These are phyloP conservation scores for Struthio camelus DNA, from an alignment of 2,113 vertebrate species.

Conservation along the genomic window DNA sequence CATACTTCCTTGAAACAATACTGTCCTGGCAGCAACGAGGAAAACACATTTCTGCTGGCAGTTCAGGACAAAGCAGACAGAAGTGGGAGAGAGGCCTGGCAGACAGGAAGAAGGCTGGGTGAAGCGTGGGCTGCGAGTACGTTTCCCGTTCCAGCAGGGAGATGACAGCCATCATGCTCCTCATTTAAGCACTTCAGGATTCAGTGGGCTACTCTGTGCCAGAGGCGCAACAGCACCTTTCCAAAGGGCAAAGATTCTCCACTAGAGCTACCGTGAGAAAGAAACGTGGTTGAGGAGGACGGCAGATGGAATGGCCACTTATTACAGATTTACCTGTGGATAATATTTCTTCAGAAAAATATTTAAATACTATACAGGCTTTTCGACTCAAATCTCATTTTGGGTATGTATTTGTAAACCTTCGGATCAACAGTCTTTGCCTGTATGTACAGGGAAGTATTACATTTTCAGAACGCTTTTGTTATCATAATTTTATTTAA, in stretches of 20 bases:
- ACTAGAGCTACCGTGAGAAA: not conserved
- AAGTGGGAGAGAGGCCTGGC: not conserved
- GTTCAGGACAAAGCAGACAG: not conserved
- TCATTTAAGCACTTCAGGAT: not conserved
- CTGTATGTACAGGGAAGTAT: not conserved
- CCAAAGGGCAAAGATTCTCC: not conserved
- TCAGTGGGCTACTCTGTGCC: not conserved
- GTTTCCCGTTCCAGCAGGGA: not conserved
- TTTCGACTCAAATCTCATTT: too few relatives aligned
- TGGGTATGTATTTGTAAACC: not conserved
- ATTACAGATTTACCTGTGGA: too few relatives aligned
- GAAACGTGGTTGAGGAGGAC: not conserved
- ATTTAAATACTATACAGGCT: not conserved
- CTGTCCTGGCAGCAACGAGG: not conserved
- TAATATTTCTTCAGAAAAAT: not conserved
- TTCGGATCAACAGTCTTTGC: not conserved
- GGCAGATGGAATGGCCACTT: not conserved
- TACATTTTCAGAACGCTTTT: not conserved
- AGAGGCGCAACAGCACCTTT: not conserved
- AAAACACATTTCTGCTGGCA: not conserved
- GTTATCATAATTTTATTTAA: not conserved
- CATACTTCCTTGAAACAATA: not conserved
- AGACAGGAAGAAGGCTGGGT: not conserved
- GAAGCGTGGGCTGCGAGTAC: not conserved
- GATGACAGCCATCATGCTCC: not conserved